phyloP scores from a whole-genome alignment of 2,888 invertebrate species.

The Drosophila rellima region DNA sequence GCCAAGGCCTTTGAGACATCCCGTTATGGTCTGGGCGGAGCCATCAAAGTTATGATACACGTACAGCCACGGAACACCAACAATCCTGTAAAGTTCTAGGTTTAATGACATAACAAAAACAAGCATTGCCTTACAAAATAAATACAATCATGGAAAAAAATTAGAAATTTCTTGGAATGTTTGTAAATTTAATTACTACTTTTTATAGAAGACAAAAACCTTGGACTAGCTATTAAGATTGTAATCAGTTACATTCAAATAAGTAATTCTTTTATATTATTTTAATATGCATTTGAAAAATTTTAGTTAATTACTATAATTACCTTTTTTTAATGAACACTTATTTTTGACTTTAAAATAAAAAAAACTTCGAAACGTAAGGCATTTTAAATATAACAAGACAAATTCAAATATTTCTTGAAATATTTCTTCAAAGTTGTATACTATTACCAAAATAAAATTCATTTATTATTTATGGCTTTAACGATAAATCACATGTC shows the following conservation, averaged over 20 bases:
- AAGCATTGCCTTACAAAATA: neutral
- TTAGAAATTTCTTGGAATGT: neutral
- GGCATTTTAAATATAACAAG: too few relatives aligned
- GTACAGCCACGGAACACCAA: constrained; percentile 87
- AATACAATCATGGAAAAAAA: neutral
- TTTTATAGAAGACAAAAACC: neutral
- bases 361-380: too few relatives aligned
- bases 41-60: constrained; percentile 96
- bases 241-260: neutral
- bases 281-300: too few relatives aligned
- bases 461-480: too few relatives aligned
- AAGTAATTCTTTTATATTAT: too few relatives aligned
- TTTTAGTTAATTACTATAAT: too few relatives aligned
- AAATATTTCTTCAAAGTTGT: too few relatives aligned
- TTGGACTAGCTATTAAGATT: neutral
- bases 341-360: too few relatives aligned
- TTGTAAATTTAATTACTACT: neutral
- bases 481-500: too few relatives aligned
- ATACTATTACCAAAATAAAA: too few relatives aligned
- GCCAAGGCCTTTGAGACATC: constrained; percentile 94
- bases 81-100: constrained; percentile 83
- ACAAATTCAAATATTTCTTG: too few relatives aligned
- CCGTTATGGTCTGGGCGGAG: constrained; percentile 89
- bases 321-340: too few relatives aligned
- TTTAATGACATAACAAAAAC: neutral